Percentiles rank a stretch among this genome's conserved stretches.
Evolutionary conservation across 1,140 invertebrate genomes (phyloP).

Genomic region (Tetranychus urticae): DNA sequence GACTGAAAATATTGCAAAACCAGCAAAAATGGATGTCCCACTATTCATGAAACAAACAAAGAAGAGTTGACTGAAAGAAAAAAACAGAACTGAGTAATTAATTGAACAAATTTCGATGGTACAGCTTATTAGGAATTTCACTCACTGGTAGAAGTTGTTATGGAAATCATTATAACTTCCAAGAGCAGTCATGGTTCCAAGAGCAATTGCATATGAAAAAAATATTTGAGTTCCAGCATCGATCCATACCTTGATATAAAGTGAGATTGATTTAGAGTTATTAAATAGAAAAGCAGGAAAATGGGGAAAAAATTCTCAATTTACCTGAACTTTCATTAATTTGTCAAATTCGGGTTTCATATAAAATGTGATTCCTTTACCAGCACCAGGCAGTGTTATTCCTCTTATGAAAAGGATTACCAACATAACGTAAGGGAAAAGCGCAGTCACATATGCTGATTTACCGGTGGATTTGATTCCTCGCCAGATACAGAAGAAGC

Average conservation of each 20-base stretch:
- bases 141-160: slow-evolving; percentile 15
- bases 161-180: slow-evolving; percentile 18
- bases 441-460: slow-evolving; percentile 23
- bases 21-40: slow-evolving; percentile 21
- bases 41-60: slow-evolving; percentile 20
- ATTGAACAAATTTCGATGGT: not conserved
- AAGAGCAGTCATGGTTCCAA: slow-evolving; percentile 18
- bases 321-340: slow-evolving; percentile 20
- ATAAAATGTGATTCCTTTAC: slow-evolving; percentile 47
- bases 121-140: not conserved
- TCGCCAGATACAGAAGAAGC: slow-evolving; percentile 32
- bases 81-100: not conserved
- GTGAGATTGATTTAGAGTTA: not conserved
- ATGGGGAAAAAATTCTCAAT: not conserved
- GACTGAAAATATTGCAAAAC: slow-evolving; percentile 24
- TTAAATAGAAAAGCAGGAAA: not conserved
- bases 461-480: slow-evolving; percentile 25
- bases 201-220: slow-evolving; percentile 25
- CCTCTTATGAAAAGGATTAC: slow-evolving; percentile 44
- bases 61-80: slow-evolving; percentile 19
- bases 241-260: slow-evolving; percentile 20
- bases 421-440: slow-evolving; percentile 40
- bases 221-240: slow-evolving; percentile 25
- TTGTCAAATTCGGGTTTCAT: slow-evolving; percentile 20
- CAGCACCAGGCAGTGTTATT: slow-evolving; percentile 43